phyloP scores from a whole-genome alignment of 1,140 invertebrate genomes.

The Panonychus citri region DNA sequence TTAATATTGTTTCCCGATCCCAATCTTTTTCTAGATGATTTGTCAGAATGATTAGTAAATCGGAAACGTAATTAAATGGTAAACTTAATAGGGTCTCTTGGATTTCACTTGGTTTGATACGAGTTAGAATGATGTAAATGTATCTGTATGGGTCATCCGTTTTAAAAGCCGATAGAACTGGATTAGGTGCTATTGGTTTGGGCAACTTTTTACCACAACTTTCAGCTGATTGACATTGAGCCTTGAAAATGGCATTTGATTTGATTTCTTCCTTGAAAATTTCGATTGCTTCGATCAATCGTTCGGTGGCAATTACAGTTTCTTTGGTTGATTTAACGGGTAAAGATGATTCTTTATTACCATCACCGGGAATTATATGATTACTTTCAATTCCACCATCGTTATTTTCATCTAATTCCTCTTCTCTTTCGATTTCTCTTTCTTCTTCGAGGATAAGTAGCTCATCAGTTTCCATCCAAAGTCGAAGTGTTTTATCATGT shows the following conservation, averaged over 20 bases:
- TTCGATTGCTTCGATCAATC: conserved; percentile 62
- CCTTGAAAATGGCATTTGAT: conserved; percentile 18
- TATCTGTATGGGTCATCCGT: conserved; percentile 47
- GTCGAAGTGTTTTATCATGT: conserved; percentile 59
- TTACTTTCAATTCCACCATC: conserved; percentile 5
- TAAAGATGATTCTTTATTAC: conserved; percentile 41
- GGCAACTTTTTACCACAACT: conserved; percentile 15
- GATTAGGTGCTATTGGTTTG: conserved; percentile 29
- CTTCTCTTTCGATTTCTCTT: conserved; percentile 35
- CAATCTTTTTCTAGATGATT: conserved; percentile 37
- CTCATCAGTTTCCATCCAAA: conserved; percentile 69
- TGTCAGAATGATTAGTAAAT: conserved; percentile 47
- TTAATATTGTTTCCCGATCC: conserved; percentile 46
- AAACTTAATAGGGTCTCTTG: conserved; percentile 66
- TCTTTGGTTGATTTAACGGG: conserved; percentile 71
- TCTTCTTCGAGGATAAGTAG: conserved; percentile 74
- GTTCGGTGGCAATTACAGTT: conserved; percentile 72
- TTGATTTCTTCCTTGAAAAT: conserved; percentile 35
- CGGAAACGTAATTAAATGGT: conserved; percentile 52
- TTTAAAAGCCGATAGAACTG: conserved; percentile 50
- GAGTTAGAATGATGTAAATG: conserved; percentile 48
- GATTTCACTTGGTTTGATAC: conserved; percentile 53
- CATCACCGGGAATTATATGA: conserved; percentile 23
- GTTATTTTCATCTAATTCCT: conserved; percentile 4
- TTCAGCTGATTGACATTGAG: conserved; percentile 15